Evolutionary conservation across 2,797 vertebrate genomes (phyloP).

Genomic region (Eulemur albifrons): DNA sequence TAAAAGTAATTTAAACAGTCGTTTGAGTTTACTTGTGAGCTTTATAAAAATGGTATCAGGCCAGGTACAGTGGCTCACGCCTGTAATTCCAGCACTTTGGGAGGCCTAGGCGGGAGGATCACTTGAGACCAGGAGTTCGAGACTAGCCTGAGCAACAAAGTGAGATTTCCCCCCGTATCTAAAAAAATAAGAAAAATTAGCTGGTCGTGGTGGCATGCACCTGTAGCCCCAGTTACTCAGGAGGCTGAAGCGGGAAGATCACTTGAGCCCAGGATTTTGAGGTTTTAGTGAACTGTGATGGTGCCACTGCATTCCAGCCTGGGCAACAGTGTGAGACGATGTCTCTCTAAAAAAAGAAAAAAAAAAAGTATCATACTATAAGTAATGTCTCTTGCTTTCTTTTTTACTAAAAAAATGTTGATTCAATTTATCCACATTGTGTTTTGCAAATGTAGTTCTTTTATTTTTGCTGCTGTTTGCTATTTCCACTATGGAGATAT

Average conservation of each 20-base stretch:
- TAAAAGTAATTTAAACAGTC: neutral
- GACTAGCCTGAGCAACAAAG: too few relatives aligned
- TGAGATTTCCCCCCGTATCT: too few relatives aligned
- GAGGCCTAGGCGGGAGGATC: neutral
- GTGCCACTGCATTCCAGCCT: neutral
- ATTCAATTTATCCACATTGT: neutral
- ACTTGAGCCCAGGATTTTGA: neutral
- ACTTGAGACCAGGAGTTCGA: too few relatives aligned
- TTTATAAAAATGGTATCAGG: neutral
- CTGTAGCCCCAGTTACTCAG: too few relatives aligned
- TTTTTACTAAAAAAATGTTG: neutral
- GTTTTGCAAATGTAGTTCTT: neutral
- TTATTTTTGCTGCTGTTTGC: neutral
- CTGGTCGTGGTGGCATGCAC: too few relatives aligned
- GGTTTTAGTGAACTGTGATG: neutral
- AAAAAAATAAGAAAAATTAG: too few relatives aligned
- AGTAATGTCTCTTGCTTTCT: neutral
- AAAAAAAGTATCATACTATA: neutral
- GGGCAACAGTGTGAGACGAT: neutral
- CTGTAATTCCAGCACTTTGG: neutral
- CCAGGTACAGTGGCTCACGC: neutral
- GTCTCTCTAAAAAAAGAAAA: neutral
- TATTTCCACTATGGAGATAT: neutral
- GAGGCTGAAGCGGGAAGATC: neutral
- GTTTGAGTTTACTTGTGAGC: neutral